Conservation (phyloP, 2,888 invertebrate genomes). For the Eristalinus aeneus region DNA sequence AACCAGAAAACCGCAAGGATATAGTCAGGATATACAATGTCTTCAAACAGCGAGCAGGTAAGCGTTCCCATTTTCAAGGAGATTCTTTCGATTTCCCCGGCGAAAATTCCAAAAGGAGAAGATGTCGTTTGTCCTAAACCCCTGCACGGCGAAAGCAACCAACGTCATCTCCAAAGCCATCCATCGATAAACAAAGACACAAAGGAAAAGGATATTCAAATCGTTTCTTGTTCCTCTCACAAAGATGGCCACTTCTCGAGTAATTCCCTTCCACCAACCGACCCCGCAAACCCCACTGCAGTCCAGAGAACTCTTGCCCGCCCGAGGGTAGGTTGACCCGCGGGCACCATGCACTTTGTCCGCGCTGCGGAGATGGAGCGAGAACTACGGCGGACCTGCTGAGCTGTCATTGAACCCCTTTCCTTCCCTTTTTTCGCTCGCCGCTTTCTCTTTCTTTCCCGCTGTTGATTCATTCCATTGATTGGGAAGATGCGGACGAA, state of each 20-base stretch:
- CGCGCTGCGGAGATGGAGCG: slow-evolving; percentile 43
- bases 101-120: slow-evolving; percentile 36
- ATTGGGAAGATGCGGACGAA: slow-evolving; percentile 37
- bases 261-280: slow-evolving; percentile 1
- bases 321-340: slow-evolving; percentile 31
- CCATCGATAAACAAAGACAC: slow-evolving; percentile 53
- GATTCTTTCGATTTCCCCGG: not conserved
- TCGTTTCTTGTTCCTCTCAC: slow-evolving; percentile 13
- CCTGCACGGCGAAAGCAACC: not conserved
- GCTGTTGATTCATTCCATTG: slow-evolving; percentile 36
- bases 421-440: slow-evolving; percentile 1
- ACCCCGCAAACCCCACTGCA: not conserved
- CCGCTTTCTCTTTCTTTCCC: not conserved
- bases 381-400: slow-evolving; percentile 7
- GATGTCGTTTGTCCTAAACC: not conserved
- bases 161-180: slow-evolving; percentile 11
- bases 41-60: slow-evolving; percentile 70
- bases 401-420: slow-evolving; percentile 65
- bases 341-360: slow-evolving; percentile 32
- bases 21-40: slow-evolving; percentile 61
- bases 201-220: slow-evolving; percentile 47
- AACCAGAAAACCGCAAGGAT: slow-evolving; percentile 46
- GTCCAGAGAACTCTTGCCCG: not conserved
- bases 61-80: slow-evolving; percentile 26
- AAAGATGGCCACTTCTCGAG: slow-evolving; percentile 62